Conservation (phyloP, 2,888 invertebrate genomes). For the Pheosia tremula region DNA sequence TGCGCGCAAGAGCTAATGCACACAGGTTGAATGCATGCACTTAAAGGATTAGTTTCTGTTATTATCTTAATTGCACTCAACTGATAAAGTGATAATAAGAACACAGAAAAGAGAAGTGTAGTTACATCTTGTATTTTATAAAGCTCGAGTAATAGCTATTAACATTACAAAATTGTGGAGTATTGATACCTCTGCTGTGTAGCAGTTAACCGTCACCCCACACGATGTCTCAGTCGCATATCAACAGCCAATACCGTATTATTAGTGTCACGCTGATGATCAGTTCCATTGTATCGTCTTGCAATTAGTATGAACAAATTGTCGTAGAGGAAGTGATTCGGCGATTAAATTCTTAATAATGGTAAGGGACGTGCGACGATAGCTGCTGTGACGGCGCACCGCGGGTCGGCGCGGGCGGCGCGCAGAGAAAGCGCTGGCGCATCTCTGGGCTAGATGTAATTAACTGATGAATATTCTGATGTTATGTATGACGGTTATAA, state of each 20-base stretch:
- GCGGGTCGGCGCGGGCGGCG: conserved; percentile 5
- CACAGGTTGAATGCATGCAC: neutral
- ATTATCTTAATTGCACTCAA: neutral
- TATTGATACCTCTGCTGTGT: too few relatives aligned
- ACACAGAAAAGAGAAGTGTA: neutral
- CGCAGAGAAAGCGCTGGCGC: neutral
- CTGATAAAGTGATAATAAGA: neutral
- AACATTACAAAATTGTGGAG: too few relatives aligned
- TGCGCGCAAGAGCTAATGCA: neutral
- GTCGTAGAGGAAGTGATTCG: conserved; percentile 1
- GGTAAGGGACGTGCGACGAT: conserved; percentile 2
- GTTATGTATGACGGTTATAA: neutral
- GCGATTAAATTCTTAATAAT: conserved; percentile 14
- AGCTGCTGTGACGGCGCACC: neutral
- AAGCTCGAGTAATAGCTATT: too few relatives aligned
- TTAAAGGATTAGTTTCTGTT: neutral
- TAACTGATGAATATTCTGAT: conserved; percentile 21
- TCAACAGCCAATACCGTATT: too few relatives aligned
- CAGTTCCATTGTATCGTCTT: neutral
- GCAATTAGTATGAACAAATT: too few relatives aligned
- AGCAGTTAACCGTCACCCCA: too few relatives aligned
- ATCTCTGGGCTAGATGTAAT: neutral
- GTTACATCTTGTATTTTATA: too few relatives aligned
- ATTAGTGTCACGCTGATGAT: too few relatives aligned
- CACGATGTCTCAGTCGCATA: too few relatives aligned